These are phyloP conservation scores for Ochotona curzoniae DNA, from an alignment of 2,113 vertebrate species.

Conservation along the genomic window DNA sequence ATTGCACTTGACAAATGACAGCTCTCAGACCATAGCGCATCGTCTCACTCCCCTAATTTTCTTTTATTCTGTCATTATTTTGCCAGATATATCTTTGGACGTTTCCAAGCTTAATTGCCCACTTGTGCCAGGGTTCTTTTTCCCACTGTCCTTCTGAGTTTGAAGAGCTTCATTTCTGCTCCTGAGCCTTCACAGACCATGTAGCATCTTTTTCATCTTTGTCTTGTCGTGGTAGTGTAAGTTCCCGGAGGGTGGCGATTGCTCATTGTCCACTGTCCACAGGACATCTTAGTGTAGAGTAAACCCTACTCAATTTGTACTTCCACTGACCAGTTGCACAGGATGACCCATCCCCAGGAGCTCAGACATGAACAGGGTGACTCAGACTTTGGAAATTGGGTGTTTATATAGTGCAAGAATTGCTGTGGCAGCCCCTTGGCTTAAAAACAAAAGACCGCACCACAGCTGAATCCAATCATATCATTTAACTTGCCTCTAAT, in stretches of 20 bases:
- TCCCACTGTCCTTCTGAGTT: background rate
- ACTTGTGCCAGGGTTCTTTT: background rate
- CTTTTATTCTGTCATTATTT: background rate
- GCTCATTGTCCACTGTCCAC: background rate
- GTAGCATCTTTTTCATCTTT: background rate
- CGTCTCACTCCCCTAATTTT: background rate
- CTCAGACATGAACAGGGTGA: background rate
- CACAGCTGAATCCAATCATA: background rate
- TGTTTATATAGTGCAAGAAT: background rate
- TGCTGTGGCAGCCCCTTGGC: background rate
- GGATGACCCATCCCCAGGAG: too few relatives aligned
- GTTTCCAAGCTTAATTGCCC: background rate
- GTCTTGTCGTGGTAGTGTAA: background rate
- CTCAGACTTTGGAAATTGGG: background rate
- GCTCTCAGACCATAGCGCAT: background rate
- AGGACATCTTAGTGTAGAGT: background rate
- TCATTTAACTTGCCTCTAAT: background rate
- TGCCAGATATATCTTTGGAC: background rate
- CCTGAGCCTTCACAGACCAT: fast-evolving
- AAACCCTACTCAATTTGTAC: background rate
- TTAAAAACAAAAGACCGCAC: background rate
- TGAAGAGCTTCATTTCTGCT: background rate
- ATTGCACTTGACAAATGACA: too few relatives aligned
- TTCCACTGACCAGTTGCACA: background rate
- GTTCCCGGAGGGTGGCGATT: too few relatives aligned